phyloP scores from a whole-genome alignment of 2,113 vertebrate genomes.

The Gymnarchus niloticus region DNA sequence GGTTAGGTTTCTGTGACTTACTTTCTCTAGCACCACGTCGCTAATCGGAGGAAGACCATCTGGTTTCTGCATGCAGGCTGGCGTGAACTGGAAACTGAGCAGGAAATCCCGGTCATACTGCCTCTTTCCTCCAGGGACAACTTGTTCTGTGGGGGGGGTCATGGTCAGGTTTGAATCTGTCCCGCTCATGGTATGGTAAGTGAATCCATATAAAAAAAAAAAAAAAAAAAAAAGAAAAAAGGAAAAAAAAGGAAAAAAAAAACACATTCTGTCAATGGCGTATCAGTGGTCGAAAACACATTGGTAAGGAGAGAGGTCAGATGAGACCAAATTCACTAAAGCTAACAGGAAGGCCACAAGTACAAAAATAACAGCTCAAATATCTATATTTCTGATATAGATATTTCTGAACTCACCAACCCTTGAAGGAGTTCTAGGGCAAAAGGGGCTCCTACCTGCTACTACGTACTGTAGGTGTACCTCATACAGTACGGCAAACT shows the following conservation, averaged over 20 bases:
- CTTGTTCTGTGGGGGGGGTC: slow-evolving; percentile 45
- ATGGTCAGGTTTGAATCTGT: not conserved
- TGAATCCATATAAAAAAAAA: not conserved
- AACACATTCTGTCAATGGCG: not conserved
- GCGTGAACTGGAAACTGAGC: slow-evolving; percentile 89
- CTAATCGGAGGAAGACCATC: slow-evolving; percentile 92
- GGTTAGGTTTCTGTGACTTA: slow-evolving; percentile 45
- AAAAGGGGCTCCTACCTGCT: not conserved
- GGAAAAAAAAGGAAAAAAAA: not conserved
- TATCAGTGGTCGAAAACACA: not conserved
- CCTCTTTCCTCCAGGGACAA: slow-evolving; percentile 76
- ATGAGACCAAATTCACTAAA: not conserved
- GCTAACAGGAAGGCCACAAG: not conserved
- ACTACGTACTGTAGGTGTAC: too few species aligned
- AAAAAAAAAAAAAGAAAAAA: not conserved
- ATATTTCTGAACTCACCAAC: not conserved
- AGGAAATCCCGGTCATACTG: slow-evolving; percentile 87
- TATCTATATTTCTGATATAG: too few species aligned
- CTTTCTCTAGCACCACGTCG: slow-evolving; percentile 96
- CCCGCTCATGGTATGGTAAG: too few species aligned
- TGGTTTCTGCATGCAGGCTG: slow-evolving; percentile 84
- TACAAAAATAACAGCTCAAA: not conserved
- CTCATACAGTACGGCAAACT: too few species aligned
- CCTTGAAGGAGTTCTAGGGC: not conserved
- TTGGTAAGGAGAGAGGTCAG: not conserved